Evolutionary conservation across 1,140 invertebrate species (phyloP).

Genomic region (Drosophila kohkoa): DNA sequence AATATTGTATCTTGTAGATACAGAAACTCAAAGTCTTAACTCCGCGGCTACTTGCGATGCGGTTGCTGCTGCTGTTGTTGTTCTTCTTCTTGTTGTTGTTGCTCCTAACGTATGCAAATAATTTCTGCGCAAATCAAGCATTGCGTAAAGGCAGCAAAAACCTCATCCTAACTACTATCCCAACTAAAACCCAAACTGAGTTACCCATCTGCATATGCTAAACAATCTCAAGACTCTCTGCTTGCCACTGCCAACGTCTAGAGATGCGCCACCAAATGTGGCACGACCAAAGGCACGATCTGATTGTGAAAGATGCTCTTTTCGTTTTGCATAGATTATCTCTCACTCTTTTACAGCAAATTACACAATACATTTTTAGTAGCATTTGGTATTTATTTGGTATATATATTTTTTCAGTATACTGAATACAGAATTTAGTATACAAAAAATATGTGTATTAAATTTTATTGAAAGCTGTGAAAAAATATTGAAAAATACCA

Average conservation of each 20-base stretch:
- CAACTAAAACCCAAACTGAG: constrained; percentile 29
- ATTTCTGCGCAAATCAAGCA: constrained; percentile 72
- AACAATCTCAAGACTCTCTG: constrained; percentile 35
- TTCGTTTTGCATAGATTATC: background rate
- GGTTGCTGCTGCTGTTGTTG: constrained; percentile 1
- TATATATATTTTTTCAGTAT: too few relatives aligned
- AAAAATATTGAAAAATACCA: too few relatives aligned
- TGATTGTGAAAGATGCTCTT: background rate
- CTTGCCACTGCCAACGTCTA: too few relatives aligned
- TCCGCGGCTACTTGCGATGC: background rate
- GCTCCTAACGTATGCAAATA: constrained; percentile 69
- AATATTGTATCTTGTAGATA: constrained; percentile 70
- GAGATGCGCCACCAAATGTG: constrained; percentile 15
- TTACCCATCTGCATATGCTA: constrained; percentile 75
- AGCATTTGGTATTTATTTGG: too few relatives aligned
- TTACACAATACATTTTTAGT: too few relatives aligned
- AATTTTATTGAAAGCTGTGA: too few relatives aligned
- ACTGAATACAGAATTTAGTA: too few relatives aligned
- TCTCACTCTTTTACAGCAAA: too few relatives aligned
- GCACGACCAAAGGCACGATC: background rate
- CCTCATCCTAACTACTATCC: constrained; percentile 28
- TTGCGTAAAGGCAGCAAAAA: constrained; percentile 66
- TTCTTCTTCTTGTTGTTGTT: background rate
- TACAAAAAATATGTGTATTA: too few relatives aligned
- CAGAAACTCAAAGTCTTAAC: constrained; percentile 6